Evolutionary conservation across 2,113 vertebrate species (phyloP).

Genomic region (Vimba vimba): DNA sequence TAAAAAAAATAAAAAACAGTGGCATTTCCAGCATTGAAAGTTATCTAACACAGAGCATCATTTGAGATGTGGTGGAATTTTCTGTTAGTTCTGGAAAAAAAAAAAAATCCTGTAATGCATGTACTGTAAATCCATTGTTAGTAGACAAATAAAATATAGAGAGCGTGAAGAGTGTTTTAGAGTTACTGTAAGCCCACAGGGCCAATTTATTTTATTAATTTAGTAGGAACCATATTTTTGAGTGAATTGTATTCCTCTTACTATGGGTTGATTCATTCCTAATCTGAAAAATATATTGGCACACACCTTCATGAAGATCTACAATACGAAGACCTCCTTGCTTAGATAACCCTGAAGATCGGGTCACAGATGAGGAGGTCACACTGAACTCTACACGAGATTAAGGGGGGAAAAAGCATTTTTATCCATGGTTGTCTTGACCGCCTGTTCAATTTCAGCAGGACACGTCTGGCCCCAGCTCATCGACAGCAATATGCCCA

Average conservation of each 20-base stretch:
- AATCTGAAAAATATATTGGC: background rate
- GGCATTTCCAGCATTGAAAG: background rate
- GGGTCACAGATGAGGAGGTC: slow-evolving; percentile 34
- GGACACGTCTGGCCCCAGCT: slow-evolving; percentile 38
- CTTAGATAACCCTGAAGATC: background rate
- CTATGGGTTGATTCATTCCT: background rate
- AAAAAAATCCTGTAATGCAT: background rate
- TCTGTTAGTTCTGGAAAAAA: background rate
- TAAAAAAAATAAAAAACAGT: too few species aligned
- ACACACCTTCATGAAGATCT: background rate
- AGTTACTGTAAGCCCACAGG: too few species aligned
- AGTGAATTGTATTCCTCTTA: background rate
- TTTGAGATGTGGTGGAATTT: background rate
- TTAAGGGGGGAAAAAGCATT: slow-evolving; percentile 22
- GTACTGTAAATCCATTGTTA: background rate
- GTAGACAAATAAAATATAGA: background rate
- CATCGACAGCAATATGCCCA: slow-evolving; percentile 44
- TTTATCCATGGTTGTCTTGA: slow-evolving; percentile 30
- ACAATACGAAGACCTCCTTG: background rate
- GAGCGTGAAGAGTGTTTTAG: background rate
- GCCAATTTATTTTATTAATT: background rate
- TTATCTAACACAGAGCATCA: background rate
- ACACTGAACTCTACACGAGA: slow-evolving; percentile 41
- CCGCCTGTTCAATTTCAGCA: slow-evolving; percentile 53
- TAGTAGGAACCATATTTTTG: background rate